Evolutionary conservation across 2,888 invertebrate genomes (phyloP).

Genomic region (Nemurella pictetii): DNA sequence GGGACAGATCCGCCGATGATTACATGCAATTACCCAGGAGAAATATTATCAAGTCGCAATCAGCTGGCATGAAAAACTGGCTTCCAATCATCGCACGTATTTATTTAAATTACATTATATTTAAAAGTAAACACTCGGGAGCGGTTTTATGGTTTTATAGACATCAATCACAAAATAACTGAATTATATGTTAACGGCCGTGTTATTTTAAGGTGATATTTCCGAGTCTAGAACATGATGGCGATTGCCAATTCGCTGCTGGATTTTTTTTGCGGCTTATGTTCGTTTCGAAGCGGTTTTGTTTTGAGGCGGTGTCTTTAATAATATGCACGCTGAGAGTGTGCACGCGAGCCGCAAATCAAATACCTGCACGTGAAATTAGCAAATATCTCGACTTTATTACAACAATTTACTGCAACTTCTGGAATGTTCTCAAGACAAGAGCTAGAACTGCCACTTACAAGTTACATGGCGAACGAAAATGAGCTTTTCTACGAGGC

Average conservation of each 20-base stretch:
- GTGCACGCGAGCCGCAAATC: not conserved
- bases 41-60: not conserved
- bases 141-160: not conserved
- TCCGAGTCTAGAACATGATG: not conserved
- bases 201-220: not conserved
- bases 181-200: not conserved
- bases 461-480: not conserved
- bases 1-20: not conserved
- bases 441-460: too few relatives aligned
- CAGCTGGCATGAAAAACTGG: not conserved
- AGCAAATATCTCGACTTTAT: not conserved
- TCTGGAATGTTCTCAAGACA: not conserved
- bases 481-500: not conserved
- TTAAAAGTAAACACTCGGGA: not conserved
- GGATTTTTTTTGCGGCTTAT: not conserved
- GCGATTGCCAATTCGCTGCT: not conserved
- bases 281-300: not conserved
- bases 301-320: not conserved
- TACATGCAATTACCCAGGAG: not conserved
- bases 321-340: not conserved
- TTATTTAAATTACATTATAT: not conserved
- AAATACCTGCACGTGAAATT: not conserved
- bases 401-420: not conserved
- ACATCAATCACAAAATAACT: not conserved
- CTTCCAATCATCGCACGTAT: not conserved